These are phyloP conservation scores for Nomada ferruginata DNA, from an alignment of 2,888 invertebrate species.

Conservation along the genomic window DNA sequence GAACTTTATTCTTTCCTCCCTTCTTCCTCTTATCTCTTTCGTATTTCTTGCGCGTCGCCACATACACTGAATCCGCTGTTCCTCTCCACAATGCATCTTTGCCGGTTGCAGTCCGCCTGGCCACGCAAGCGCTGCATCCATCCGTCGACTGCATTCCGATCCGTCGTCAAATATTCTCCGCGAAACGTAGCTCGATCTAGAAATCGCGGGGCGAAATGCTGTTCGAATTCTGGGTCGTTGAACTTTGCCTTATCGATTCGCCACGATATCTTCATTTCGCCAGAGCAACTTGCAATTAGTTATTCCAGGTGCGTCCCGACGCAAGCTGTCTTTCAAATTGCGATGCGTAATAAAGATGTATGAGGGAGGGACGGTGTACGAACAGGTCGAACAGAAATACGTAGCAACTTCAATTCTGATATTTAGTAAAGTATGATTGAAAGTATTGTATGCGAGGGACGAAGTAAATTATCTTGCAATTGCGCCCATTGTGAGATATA, in stretches of 20 bases:
- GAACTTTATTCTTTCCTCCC: constrained; percentile 20
- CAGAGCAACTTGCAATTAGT: too few relatives aligned
- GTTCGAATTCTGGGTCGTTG: not conserved
- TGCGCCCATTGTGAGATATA: too few relatives aligned
- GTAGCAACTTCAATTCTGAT: too few relatives aligned
- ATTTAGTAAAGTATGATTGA: too few relatives aligned
- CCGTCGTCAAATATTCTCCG: constrained; percentile 35
- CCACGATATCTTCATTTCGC: too few relatives aligned
- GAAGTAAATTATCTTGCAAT: too few relatives aligned
- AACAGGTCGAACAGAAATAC: too few relatives aligned
- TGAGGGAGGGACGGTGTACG: too few relatives aligned
- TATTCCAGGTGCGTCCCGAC: not conserved
- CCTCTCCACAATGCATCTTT: constrained; percentile 38
- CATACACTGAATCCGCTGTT: not conserved
- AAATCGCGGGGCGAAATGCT: constrained; percentile 14
- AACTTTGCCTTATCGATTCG: too few relatives aligned
- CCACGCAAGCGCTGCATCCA: constrained; percentile 47
- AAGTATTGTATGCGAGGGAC: too few relatives aligned
- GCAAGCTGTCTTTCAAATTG: not conserved
- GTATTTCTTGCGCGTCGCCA: constrained; percentile 8
- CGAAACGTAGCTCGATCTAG: constrained; percentile 31
- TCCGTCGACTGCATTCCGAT: constrained; percentile 50
- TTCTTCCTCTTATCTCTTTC: constrained; percentile 4
- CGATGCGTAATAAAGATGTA: not conserved
- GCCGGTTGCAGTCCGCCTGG: constrained; percentile 28